Evolutionary conservation across 2,888 invertebrate species (phyloP).

Genomic region (Perizoma affinitatum): DNA sequence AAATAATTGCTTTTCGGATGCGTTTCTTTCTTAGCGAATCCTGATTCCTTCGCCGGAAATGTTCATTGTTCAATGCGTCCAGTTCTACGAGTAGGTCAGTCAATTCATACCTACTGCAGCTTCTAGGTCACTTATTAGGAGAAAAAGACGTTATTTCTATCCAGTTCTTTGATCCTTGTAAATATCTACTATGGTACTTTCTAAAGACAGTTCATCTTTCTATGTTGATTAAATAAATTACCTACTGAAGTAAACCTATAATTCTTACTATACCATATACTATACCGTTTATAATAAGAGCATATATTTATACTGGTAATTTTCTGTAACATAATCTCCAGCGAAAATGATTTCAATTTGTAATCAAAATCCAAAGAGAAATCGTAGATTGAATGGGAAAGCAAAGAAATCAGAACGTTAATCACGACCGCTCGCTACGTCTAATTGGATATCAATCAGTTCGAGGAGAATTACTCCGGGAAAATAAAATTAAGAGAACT

Average conservation of each 20-base stretch:
- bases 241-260: too few relatives aligned
- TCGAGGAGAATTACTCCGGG: slow-evolving; percentile 59
- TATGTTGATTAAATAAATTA: too few relatives aligned
- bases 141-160: neutral
- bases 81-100: slow-evolving; percentile 37
- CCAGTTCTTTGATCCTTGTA: too few relatives aligned
- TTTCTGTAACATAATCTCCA: slow-evolving; percentile 24
- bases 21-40: slow-evolving; percentile 23
- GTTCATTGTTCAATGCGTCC: slow-evolving; percentile 34
- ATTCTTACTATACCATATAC: too few relatives aligned
- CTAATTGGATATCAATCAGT: slow-evolving; percentile 71
- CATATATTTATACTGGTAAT: slow-evolving; percentile 21
- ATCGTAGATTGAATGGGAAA: slow-evolving; percentile 36
- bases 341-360: slow-evolving; percentile 33
- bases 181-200: too few relatives aligned
- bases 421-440: slow-evolving; percentile 41
- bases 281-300: too few relatives aligned
- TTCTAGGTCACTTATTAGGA: slow-evolving; percentile 6
- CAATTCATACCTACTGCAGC: slow-evolving; percentile 23
- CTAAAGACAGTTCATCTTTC: too few relatives aligned
- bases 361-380: slow-evolving; percentile 33
- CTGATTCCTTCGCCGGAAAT: slow-evolving; percentile 42
- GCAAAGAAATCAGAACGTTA: slow-evolving; percentile 47
- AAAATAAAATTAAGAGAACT: slow-evolving; percentile 75
- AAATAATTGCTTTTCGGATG: slow-evolving; percentile 3